Base-by-base conservation (phyloP, 2,888 invertebrate genomes). In the Microctonus aethiopoides region DNA sequence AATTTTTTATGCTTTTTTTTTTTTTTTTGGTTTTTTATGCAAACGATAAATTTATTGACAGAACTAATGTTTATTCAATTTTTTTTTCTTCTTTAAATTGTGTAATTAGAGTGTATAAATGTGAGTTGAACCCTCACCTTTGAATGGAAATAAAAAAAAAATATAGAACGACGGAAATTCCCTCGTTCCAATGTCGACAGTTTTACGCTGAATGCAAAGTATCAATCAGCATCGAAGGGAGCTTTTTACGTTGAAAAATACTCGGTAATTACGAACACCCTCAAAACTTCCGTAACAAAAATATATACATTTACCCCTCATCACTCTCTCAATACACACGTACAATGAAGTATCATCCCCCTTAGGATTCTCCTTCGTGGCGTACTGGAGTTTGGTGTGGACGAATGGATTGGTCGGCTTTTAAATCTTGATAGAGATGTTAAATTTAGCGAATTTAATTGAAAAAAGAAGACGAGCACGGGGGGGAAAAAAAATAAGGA, bases 181-280 rank as follows among this genome's bases (percentile, higher is more conserved):
- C 7, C 29, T 7, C 29, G 7, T 29, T 3, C 29, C 29, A 29
- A 29, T 29, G 29, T 29, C 68, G 61, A 63, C 72, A 74, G 71
- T 75, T 77, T 74, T 76, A 77, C 72, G 73, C 75, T 82, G 84
- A 85, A 83, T 85, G 83, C 81, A 83, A 85, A 85, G 84, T 84
- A 84, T 85, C 84, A 85, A 84, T 85, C 84, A 83, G 81, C 79
- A 78, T 76, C 74, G 79, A 77, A 68, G 75, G 73, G 73, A 71
- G 63, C n/a, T n/a, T 60, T 63, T 52, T 52, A 78, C 70, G 79
- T 78, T 83, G 83, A 84, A 83, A 83, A 84, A 84, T 85, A 82
- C 82, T 81, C 80, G 80, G 83, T 84, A 84, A 85, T 85, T 84
- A 84, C 82, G 79, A 76, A 76, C 76, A 78, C 76, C 79, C 77